Evolutionary conservation across 2,113 vertebrate genomes (phyloP).

Genomic region (Neomonachus schauinslandi): DNA sequence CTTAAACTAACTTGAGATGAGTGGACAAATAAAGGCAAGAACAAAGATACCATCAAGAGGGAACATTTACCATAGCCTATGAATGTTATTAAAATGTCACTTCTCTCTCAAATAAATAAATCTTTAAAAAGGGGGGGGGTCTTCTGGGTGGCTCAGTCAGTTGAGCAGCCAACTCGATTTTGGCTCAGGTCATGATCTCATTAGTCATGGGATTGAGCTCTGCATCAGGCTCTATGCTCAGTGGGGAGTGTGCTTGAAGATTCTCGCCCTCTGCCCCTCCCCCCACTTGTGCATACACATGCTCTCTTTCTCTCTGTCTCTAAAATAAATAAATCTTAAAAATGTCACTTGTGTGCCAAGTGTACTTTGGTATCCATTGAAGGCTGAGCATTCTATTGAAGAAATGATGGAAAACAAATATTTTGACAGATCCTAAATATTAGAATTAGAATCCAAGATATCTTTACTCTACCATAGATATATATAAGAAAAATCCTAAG

Average conservation of each 20-base stretch:
- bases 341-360: neutral
- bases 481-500: neutral
- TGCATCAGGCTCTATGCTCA: neutral
- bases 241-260: neutral
- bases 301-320: neutral
- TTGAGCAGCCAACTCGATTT: neutral
- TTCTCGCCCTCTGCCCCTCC: neutral
- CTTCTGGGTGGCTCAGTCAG: neutral
- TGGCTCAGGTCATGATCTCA: neutral
- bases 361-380: neutral
- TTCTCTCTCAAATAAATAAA: neutral
- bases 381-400: neutral
- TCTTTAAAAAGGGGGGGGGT: neutral
- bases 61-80: neutral
- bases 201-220: neutral
- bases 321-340: neutral
- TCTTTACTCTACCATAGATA: neutral
- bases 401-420: neutral
- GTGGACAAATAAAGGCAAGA: neutral
- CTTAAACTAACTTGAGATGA: neutral
- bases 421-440: neutral
- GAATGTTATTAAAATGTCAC: neutral
- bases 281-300: neutral
- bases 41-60: neutral
- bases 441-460: neutral